Percentiles rank a stretch among this genome's conserved stretches.
Conservation (phyloP, 1,140 invertebrate genomes). For the Fopius arisanus region DNA sequence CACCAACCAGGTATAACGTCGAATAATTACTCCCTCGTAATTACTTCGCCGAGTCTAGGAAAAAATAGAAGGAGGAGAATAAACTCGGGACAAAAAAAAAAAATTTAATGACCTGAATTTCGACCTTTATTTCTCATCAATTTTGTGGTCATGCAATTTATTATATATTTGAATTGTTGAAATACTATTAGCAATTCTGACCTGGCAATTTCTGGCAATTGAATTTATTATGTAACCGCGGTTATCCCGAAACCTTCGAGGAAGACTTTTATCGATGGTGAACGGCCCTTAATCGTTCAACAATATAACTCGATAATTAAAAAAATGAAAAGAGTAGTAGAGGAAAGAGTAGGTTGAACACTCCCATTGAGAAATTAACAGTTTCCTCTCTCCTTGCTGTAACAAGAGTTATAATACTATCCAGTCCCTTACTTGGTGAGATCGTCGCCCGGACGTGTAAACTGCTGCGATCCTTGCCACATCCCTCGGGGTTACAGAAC, state of each 20-base stretch:
- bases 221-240: too few relatives aligned
- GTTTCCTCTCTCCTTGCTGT: neutral
- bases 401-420: neutral
- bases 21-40: constrained; percentile 34
- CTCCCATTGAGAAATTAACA: constrained; percentile 1
- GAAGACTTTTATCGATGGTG: too few relatives aligned
- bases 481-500: constrained; percentile 25
- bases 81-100: neutral
- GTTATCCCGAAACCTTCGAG: too few relatives aligned
- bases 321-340: too few relatives aligned
- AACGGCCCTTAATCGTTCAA: too few relatives aligned
- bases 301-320: too few relatives aligned
- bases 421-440: neutral
- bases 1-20: constrained; percentile 12
- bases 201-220: too few relatives aligned
- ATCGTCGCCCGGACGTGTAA: constrained; percentile 28
- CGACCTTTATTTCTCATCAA: neutral
- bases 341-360: neutral
- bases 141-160: neutral
- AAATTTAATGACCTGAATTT: neutral
- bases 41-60: constrained; percentile 30
- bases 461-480: constrained; percentile 26
- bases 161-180: too few relatives aligned
- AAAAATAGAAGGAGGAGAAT: constrained; percentile 16
- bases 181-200: too few relatives aligned